phyloP scores from a whole-genome alignment of 2,888 invertebrate genomes.

The Exephanes ischioxanthus region DNA sequence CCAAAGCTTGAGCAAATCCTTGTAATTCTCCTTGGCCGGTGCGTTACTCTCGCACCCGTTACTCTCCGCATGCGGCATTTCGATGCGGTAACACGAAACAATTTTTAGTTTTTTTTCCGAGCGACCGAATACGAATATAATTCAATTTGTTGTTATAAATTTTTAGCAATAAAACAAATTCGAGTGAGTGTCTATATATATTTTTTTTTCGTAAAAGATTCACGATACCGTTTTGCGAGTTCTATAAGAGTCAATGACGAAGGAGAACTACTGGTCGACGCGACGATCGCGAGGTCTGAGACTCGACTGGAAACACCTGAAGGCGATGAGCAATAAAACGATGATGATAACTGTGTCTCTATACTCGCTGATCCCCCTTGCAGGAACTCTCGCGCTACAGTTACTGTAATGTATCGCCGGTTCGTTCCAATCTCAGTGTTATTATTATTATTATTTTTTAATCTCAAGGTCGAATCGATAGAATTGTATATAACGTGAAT shows the following conservation, averaged over 20 bases:
- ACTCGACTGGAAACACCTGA: constrained; percentile 59
- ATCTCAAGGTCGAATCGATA: constrained; percentile 69
- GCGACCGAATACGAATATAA: neutral
- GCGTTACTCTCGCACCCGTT: constrained; percentile 63
- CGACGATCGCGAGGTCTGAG: constrained; percentile 40
- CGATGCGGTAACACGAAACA: constrained; percentile 31
- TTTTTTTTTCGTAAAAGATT: neutral
- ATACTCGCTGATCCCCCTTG: neutral
- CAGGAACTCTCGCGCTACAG: neutral
- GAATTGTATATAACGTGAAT: constrained; percentile 52
- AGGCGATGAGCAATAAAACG: constrained; percentile 69
- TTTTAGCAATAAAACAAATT: neutral
- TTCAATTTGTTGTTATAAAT: neutral
- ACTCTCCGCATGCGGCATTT: constrained; percentile 72
- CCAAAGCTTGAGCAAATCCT: constrained; percentile 75
- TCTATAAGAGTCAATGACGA: neutral
- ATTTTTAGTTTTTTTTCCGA: neutral
- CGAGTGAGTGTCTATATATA: neutral
- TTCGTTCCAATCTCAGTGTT: neutral
- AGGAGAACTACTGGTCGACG: constrained; percentile 41
- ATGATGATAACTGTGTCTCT: constrained; percentile 69
- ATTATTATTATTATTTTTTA: neutral
- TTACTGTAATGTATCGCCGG: constrained; percentile 56
- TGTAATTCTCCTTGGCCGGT: constrained; percentile 73
- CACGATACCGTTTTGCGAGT: neutral